These are phyloP conservation scores for Taphrorychus bicolor DNA, from an alignment of 2,888 invertebrate genomes.

Conservation along the genomic window DNA sequence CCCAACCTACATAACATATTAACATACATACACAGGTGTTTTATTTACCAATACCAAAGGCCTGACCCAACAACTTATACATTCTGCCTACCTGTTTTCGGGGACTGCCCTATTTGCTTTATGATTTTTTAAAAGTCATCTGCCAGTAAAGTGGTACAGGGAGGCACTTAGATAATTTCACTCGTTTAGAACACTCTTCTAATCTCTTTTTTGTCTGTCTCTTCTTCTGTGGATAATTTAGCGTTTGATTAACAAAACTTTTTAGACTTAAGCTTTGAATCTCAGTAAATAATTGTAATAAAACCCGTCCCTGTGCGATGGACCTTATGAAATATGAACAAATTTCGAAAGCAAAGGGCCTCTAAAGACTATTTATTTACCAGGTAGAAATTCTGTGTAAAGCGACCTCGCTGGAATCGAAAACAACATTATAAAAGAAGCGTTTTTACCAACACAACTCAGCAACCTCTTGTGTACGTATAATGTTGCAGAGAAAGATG, in stretches of 20 bases:
- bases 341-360: slow-evolving; percentile 19
- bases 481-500: neutral
- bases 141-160: neutral
- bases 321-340: slow-evolving; percentile 31
- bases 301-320: slow-evolving; percentile 13
- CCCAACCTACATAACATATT: neutral
- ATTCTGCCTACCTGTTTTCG: slow-evolving; percentile 24
- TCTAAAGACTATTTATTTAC: slow-evolving; percentile 21
- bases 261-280: no score
- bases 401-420: slow-evolving; percentile 14
- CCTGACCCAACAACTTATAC: neutral
- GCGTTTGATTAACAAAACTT: no score
- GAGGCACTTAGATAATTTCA: neutral
- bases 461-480: no score
- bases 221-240: neutral
- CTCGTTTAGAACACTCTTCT: neutral
- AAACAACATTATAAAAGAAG: slow-evolving; percentile 14
- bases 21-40: slow-evolving; percentile 1
- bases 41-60: neutral
- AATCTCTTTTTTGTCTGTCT: no score
- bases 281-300: no score
- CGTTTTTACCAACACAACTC: neutral
- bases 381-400: slow-evolving; percentile 25
- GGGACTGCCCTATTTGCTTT: slow-evolving; percentile 26
- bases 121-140: slow-evolving; percentile 23